Percentiles rank a stretch among this genome's conserved stretches.
These are phyloP conservation scores for Tineola bisselliella DNA, from an alignment of 2,888 invertebrate genomes.

Conservation along the genomic window DNA sequence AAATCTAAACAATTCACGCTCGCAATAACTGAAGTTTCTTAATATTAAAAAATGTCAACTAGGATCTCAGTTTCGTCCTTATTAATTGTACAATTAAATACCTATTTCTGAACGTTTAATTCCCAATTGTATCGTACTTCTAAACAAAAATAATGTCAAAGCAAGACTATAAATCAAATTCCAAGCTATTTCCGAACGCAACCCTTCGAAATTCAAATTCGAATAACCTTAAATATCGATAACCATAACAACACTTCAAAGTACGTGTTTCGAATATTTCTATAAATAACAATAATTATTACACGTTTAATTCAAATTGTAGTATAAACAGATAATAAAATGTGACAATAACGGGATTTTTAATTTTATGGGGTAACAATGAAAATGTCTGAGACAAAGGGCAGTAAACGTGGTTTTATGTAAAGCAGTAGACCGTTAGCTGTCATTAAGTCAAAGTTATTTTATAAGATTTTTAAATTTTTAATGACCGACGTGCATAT, in stretches of 20 bases:
- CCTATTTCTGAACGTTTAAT: background rate
- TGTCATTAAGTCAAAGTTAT: background rate
- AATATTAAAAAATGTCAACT: no score
- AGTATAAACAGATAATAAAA: background rate
- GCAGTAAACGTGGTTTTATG: constrained; percentile 9
- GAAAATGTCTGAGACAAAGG: constrained; percentile 14
- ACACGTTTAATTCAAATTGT: background rate
- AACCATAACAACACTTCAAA: background rate
- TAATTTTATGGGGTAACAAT: constrained; percentile 6
- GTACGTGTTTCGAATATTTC: background rate
- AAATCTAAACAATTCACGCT: no score
- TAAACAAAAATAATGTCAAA: background rate
- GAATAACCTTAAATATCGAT: background rate
- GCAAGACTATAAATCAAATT: background rate
- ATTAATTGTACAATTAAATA: no score
- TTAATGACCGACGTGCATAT: background rate
- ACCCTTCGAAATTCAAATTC: background rate
- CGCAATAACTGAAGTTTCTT: no score
- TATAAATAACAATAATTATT: constrained; percentile 1
- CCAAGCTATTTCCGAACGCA: background rate
- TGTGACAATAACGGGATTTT: constrained; percentile 12
- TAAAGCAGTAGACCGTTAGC: background rate
- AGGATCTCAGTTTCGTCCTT: no score
- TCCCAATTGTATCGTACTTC: background rate
- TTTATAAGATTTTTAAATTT: background rate